phyloP scores from a whole-genome alignment of 2,888 invertebrate species.

The Cataglyphis cursor region DNA sequence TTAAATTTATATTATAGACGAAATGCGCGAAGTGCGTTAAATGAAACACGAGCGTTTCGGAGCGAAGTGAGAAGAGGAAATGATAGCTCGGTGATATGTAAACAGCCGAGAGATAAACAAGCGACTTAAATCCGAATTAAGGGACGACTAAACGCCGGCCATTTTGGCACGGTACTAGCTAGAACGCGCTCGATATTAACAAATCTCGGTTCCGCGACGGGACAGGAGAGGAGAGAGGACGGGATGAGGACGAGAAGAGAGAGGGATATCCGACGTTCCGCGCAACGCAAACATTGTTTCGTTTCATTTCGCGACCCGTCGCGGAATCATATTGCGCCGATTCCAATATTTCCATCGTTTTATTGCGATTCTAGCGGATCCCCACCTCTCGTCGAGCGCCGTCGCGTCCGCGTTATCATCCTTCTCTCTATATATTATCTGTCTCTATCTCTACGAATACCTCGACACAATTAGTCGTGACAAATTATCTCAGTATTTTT shows the following conservation, averaged over 20 bases:
- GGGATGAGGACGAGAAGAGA: constrained; percentile 22
- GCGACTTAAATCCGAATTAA: constrained; percentile 73
- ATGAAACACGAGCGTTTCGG: neutral
- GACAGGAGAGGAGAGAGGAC: constrained; percentile 15
- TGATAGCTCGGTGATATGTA: neutral
- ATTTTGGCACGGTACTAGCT: constrained; percentile 79
- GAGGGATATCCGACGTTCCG: constrained; percentile 66
- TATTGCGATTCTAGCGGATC: constrained; percentile 53
- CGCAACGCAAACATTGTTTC: constrained; percentile 79
- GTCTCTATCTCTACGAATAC: neutral
- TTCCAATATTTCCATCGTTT: constrained; percentile 76
- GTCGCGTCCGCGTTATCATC: neutral
- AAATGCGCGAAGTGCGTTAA: neutral
- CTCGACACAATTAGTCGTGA: neutral
- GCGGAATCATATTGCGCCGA: constrained; percentile 78
- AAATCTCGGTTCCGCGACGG: constrained; percentile 73
- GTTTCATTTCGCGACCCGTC: constrained; percentile 73
- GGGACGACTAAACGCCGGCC: constrained; percentile 79
- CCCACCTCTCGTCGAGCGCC: neutral
- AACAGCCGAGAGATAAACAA: neutral
- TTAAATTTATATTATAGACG: neutral
- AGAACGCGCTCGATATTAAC: constrained; percentile 79
- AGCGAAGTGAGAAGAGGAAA: neutral
- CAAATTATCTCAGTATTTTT: constrained; percentile 4
- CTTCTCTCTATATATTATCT: neutral